Conservation (phyloP, 2,113 vertebrate genomes). For the Otocyon megalotis region DNA sequence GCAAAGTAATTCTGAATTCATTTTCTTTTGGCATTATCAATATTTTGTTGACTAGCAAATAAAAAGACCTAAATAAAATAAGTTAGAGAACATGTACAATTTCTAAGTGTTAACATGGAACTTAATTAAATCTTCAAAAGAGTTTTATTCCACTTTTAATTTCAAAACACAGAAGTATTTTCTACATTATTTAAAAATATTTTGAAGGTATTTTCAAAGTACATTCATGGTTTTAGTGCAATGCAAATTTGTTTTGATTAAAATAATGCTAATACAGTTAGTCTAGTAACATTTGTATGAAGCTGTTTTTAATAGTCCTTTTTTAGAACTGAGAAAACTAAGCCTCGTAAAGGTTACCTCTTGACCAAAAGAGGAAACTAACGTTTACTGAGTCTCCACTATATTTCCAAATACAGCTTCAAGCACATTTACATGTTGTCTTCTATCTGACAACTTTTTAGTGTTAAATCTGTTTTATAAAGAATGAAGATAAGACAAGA, state of each 20-base stretch:
- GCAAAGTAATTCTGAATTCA: conserved; percentile 44
- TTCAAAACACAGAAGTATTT: conserved; percentile 43
- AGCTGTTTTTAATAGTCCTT: neutral
- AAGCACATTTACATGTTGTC: conserved; percentile 6
- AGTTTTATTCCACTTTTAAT: conserved; percentile 33
- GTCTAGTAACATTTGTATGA: neutral
- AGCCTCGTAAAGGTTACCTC: neutral
- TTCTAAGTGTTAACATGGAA: conserved; percentile 41
- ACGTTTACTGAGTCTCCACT: neutral
- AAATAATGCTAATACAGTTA: conserved; percentile 17
- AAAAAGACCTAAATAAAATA: conserved; percentile 44
- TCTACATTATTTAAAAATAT: conserved; percentile 31
- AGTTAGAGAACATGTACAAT: neutral
- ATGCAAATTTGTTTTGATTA: conserved; percentile 27
- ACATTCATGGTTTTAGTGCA: neutral
- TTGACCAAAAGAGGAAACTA: neutral
- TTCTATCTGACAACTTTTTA: conserved; percentile 51
- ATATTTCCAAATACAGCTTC: conserved; percentile 12
- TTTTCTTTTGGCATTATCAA: neutral
- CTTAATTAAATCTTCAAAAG: conserved; percentile 1
- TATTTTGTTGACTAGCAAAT: conserved; percentile 50
- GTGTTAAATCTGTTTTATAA: neutral
- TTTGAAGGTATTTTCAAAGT: conserved; percentile 56
- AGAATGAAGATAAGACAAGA: conserved; percentile 49
- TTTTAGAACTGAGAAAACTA: neutral